Evolutionary conservation across 1,140 invertebrate genomes (phyloP), one percentile per base, ranked within the genome.

Genomic region (Cepaea nemoralis): DNA sequence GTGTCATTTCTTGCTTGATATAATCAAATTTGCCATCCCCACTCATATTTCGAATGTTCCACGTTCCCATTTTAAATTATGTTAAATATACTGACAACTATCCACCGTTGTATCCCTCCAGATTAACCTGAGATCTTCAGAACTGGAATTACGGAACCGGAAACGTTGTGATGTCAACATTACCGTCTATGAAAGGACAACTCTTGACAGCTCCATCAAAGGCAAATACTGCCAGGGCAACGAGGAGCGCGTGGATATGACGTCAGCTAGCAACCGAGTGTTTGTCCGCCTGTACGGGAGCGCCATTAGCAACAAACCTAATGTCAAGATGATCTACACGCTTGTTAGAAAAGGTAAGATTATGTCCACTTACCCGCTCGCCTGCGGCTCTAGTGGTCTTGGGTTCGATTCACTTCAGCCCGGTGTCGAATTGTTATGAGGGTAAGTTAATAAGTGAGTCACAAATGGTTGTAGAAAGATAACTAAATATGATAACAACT

Each of bases 201-300:
- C 84, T 0, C 74, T 83, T 55, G 73, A 82, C 42, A 75, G 45
- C 19, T 45, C 79, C 67, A 50, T 48, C 35, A 50, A 50, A 3
- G 73, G n/a, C 0, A 27, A 69, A 10, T 42, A 80, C 48, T 85
- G 84, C 48, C n/a, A 50, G 0, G 81, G 50, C 31, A 48, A 76
- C 40, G 31, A 67, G 19, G 24, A 69, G 31, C 22, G 48, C 31
- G 48, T 83, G 71, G 77, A 84, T n/a, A 70, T 82, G 70, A 84
- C 80, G 22, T 83, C 83, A 31, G 33, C 71, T 12, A 71, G 66
- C n/a, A 86, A 86, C 76, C 73, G 85, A 19, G 81, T 86, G n/a
- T 86, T 86, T 75, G 79, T 86, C n/a, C 74, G 83, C 19, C n/a
- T 86, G 19, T 86, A 81, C 55, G 82, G 83, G 16, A 80, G 55